phyloP scores from a whole-genome alignment of 2,888 invertebrate genomes.

The Prosapia bicincta region DNA sequence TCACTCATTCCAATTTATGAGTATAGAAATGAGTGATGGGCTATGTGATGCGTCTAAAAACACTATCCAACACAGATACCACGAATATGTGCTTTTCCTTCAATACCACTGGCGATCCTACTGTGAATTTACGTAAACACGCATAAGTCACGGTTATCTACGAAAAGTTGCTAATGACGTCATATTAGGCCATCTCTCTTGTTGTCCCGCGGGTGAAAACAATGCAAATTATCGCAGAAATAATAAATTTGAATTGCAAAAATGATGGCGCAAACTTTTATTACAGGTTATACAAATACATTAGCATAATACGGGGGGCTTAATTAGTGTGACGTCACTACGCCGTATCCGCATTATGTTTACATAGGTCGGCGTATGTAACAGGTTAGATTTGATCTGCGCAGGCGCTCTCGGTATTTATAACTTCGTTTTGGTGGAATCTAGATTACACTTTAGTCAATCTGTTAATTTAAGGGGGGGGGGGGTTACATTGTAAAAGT shows the following conservation, averaged over 20 bases:
- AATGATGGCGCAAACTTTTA: slow-evolving; percentile 22
- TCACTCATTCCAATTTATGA: no score
- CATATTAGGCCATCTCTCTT: not conserved
- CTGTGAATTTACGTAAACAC: no score
- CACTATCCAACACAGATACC: no score
- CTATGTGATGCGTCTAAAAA: no score
- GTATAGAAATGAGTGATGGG: no score
- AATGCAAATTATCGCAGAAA: slow-evolving; percentile 13
- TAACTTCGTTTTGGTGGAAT: no score
- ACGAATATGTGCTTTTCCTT: no score
- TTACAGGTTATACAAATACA: slow-evolving; percentile 28
- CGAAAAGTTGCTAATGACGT: not conserved
- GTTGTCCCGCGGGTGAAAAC: slow-evolving; percentile 6
- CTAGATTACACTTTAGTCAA: no score
- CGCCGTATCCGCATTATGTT: not conserved
- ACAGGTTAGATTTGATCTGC: not conserved
- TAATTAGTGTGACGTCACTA: not conserved
- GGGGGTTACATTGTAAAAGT: no score
- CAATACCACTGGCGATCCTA: no score
- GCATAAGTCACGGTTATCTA: not conserved
- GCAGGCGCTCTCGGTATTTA: no score
- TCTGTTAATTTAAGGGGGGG: no score
- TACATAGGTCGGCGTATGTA: not conserved
- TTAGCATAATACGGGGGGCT: slow-evolving; percentile 24
- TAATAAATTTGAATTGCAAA: slow-evolving; percentile 15